These are phyloP conservation scores for Doryteuthis pealeii DNA, from an alignment of 1,140 invertebrate genomes.

Conservation along the genomic window DNA sequence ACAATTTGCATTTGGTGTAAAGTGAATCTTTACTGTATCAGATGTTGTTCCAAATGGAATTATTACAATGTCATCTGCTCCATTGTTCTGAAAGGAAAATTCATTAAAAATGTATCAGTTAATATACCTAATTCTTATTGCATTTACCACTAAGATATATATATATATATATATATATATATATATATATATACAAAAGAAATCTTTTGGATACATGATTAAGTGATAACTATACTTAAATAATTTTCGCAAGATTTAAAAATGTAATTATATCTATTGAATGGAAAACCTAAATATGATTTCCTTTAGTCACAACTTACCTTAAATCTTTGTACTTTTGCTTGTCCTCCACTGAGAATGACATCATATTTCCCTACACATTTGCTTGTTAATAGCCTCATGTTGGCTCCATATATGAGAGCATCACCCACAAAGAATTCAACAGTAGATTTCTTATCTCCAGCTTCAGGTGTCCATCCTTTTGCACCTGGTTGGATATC, in stretches of 20 bases:
- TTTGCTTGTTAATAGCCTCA: not conserved
- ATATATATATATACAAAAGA: no score
- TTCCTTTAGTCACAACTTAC: no score
- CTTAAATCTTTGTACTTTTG: no score
- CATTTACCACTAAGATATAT: no score
- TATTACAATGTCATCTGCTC: not conserved
- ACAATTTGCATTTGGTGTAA: not conserved
- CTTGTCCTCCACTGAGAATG: not conserved
- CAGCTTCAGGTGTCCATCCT: not conserved
- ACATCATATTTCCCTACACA: not conserved
- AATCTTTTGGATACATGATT: no score
- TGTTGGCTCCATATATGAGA: not conserved
- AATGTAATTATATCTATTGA: no score
- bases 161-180: no score
- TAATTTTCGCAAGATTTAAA: no score
- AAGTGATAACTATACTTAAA: no score
- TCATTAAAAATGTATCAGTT: no score
- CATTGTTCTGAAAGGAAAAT: not conserved
- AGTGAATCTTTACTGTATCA: not conserved
- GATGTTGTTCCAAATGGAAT: not conserved
- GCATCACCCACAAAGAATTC: not conserved
- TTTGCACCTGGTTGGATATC: not conserved
- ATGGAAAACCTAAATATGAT: no score
- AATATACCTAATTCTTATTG: no score
- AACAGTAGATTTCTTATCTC: not conserved